phyloP scores from a whole-genome alignment of 2,113 vertebrate genomes.

The Meriones unguiculatus region DNA sequence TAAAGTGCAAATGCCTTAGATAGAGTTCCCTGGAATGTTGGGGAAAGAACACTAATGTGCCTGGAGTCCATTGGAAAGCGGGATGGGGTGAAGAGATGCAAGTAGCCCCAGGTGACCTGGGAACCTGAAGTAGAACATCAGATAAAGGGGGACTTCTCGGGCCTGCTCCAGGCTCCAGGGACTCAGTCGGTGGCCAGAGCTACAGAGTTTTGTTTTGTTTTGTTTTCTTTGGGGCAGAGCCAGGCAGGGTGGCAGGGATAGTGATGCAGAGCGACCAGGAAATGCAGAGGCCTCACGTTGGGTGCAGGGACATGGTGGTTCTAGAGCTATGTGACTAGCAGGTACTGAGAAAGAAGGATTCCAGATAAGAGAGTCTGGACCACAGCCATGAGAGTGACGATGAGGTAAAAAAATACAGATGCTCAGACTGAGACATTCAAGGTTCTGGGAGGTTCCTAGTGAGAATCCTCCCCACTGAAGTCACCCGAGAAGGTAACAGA shows the following conservation, averaged over 20 bases:
- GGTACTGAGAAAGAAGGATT: neutral
- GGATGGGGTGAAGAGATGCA: neutral
- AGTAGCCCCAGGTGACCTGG: neutral
- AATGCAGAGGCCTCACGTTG: neutral
- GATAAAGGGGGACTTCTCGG: neutral
- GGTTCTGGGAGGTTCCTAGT: neutral
- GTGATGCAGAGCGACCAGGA: neutral
- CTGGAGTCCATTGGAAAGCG: neutral
- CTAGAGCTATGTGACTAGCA: neutral
- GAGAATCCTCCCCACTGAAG: neutral
- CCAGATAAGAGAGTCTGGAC: neutral
- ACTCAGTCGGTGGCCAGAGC: neutral
- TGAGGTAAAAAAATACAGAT: neutral
- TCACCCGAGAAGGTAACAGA: neutral
- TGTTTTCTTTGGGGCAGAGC: too few species aligned
- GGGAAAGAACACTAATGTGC: neutral
- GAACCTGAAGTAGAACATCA: neutral
- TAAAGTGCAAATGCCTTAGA: neutral
- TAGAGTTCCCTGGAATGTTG: neutral
- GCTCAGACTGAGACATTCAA: neutral
- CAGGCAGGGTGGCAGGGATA: too few species aligned
- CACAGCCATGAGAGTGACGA: too few species aligned
- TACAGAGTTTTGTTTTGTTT: neutral
- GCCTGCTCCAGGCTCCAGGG: neutral
- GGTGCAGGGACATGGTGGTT: neutral